These are phyloP conservation scores for Agelaius phoeniceus DNA, from an alignment of 2,113 vertebrate genomes.

Conservation along the genomic window DNA sequence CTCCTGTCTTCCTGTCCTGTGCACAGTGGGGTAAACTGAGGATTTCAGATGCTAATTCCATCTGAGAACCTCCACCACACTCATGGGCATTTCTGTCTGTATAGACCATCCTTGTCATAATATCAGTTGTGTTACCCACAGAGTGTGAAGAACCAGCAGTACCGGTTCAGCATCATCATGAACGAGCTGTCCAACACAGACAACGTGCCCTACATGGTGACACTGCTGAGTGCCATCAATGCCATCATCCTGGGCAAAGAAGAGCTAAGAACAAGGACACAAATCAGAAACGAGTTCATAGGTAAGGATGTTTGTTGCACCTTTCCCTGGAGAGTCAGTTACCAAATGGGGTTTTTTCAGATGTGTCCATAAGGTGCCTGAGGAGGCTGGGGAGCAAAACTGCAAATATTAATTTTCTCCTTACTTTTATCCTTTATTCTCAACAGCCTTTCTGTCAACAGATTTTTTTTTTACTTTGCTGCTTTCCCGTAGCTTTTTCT, in stretches of 20 bases:
- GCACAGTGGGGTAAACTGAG: neutral
- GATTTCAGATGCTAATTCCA: neutral
- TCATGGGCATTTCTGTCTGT: neutral
- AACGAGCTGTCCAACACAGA: slow-evolving; percentile 88
- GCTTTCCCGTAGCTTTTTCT: neutral
- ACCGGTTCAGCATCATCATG: slow-evolving; percentile 95
- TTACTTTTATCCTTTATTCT: neutral
- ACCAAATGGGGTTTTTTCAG: neutral
- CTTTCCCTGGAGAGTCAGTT: neutral
- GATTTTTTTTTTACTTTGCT: neutral
- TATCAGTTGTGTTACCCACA: slow-evolving; percentile 55
- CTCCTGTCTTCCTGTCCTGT: neutral
- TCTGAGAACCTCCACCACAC: neutral
- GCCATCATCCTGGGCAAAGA: slow-evolving; percentile 91
- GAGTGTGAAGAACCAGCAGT: slow-evolving; percentile 91
- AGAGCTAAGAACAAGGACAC: slow-evolving; percentile 85
- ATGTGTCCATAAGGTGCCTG: neutral
- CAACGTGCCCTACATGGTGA: slow-evolving; percentile 92
- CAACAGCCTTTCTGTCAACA: neutral
- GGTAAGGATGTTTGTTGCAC: slow-evolving; percentile 73
- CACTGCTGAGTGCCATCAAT: slow-evolving; percentile 92
- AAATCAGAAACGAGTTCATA: slow-evolving; percentile 92
- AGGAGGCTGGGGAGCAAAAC: neutral
- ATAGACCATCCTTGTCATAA: neutral
- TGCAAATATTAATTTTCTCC: neutral